phyloP scores from a whole-genome alignment of 2,797 vertebrate genomes.

The Enteromius unitaeniatus region DNA sequence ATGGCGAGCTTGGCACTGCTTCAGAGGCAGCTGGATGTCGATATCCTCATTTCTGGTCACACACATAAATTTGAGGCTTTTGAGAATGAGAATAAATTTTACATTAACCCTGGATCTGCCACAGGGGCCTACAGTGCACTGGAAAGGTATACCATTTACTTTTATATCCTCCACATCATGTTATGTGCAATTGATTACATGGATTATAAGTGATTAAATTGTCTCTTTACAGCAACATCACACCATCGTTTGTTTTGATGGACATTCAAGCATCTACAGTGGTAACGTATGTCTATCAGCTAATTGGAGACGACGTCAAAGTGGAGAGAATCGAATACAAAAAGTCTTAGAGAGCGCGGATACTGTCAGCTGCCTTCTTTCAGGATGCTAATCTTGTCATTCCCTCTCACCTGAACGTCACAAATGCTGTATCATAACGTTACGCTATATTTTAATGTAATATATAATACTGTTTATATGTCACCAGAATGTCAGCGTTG shows the following conservation, averaged over 20 bases:
- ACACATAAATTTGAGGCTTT: slow-evolving; percentile 99
- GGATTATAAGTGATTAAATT: slow-evolving; percentile 27
- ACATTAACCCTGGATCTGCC: slow-evolving; percentile 97
- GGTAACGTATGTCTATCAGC: slow-evolving; percentile 98
- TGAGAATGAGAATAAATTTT: slow-evolving; percentile 99
- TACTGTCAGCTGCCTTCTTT: slow-evolving; percentile 39
- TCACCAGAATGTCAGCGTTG: slow-evolving; percentile 61
- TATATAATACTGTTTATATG: slow-evolving; percentile 77
- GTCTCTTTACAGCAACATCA: slow-evolving; percentile 89
- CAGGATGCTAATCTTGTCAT: slow-evolving; percentile 68
- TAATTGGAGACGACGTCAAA: slow-evolving; percentile 97
- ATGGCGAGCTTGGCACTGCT: slow-evolving; percentile 95
- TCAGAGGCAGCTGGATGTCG: slow-evolving; percentile 96
- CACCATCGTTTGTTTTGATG: slow-evolving; percentile 98
- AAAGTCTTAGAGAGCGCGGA: slow-evolving; percentile 82
- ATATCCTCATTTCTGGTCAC: slow-evolving; percentile 98
- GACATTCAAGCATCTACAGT: slow-evolving; percentile 99
- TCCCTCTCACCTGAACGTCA: slow-evolving; percentile 70
- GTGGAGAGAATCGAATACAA: slow-evolving; percentile 99
- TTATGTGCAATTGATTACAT: not conserved
- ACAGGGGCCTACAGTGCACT: slow-evolving; percentile 96
- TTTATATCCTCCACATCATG: not conserved
- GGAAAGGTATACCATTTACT: slow-evolving; percentile 84
- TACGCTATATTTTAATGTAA: slow-evolving; percentile 66
- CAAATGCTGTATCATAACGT: slow-evolving; percentile 68